phyloP scores from a whole-genome alignment of 2,797 vertebrate species.

The Epinephelus awoara region DNA sequence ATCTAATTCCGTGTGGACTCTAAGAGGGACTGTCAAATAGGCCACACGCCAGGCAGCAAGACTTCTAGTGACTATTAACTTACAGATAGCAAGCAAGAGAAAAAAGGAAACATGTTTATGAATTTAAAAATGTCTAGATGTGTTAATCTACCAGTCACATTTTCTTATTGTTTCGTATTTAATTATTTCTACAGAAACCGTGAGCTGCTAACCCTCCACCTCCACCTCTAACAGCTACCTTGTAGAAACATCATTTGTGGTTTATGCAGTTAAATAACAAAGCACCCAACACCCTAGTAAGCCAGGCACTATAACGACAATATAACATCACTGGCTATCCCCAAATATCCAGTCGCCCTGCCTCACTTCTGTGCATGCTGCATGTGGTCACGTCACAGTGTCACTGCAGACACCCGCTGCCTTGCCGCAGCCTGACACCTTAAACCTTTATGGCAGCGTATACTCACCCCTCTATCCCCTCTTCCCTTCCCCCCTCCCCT shows the following conservation, averaged over 20 bases:
- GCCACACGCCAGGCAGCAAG: constrained; percentile 75
- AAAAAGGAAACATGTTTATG: constrained; percentile 4
- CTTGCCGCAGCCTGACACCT: constrained; percentile 89
- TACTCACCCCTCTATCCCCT: constrained; percentile 86
- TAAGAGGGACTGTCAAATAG: constrained; percentile 78
- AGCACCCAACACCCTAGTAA: constrained; percentile 69
- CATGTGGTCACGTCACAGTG: constrained; percentile 83
- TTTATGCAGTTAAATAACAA: constrained; percentile 15
- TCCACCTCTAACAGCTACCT: not conserved
- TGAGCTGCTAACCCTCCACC: not conserved
- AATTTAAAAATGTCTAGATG: constrained; percentile 17
- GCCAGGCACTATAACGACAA: constrained; percentile 69
- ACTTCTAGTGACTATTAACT: constrained; percentile 59
- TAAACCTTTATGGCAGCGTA: constrained; percentile 90
- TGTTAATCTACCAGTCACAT: not conserved
- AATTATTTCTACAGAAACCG: constrained; percentile 4
- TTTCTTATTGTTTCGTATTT: constrained; percentile 4
- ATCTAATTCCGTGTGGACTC: constrained; percentile 83
- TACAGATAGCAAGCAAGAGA: constrained; percentile 43
- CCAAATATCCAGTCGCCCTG: constrained; percentile 77
- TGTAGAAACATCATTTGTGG: constrained; percentile 9
- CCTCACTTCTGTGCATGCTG: constrained; percentile 86
- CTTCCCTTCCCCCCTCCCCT: constrained; percentile 83
- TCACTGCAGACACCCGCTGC: constrained; percentile 73
- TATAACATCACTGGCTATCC: constrained; percentile 85